Percentiles rank a stretch among this genome's conserved stretches.
phyloP scores from a whole-genome alignment of 2,797 vertebrate species.

The Poeciliopsis turneri region DNA sequence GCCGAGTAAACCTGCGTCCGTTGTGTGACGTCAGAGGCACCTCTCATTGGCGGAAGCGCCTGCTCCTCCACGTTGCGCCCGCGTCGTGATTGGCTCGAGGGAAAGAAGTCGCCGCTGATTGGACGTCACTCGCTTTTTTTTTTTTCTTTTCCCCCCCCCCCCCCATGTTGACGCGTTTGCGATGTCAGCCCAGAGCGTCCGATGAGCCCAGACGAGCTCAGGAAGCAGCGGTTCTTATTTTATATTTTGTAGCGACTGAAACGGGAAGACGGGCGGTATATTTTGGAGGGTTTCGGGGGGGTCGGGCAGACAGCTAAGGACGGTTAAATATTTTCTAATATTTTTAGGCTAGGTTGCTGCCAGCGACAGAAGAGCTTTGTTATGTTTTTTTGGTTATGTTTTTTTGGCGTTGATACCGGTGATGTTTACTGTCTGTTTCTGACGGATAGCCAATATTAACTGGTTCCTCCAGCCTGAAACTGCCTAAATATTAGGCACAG shows the following conservation, averaged over 20 bases:
- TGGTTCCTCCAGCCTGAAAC: slow-evolving; percentile 37
- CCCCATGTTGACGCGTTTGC: slow-evolving; percentile 28
- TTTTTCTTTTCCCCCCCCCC: slow-evolving; percentile 28
- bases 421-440: slow-evolving; percentile 57
- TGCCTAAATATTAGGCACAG: slow-evolving; percentile 60
- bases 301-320: slow-evolving; percentile 16
- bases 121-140: slow-evolving; percentile 32
- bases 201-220: slow-evolving; percentile 58
- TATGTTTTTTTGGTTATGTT: slow-evolving; percentile 42
- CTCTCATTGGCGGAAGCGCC: slow-evolving; percentile 37
- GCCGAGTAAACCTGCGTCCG: slow-evolving; percentile 43
- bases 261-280: neutral
- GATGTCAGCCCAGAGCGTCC: slow-evolving; percentile 52
- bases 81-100: slow-evolving; percentile 48
- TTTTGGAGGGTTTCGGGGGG: neutral
- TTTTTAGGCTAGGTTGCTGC: neutral
- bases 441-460: slow-evolving; percentile 42
- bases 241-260: slow-evolving; percentile 51
- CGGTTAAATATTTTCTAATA: slow-evolving; percentile 11
- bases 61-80: neutral
- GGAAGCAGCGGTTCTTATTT: slow-evolving; percentile 64
- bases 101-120: slow-evolving; percentile 36
- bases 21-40: neutral
- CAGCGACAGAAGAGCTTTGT: slow-evolving; percentile 13
- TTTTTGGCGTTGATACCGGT: slow-evolving; percentile 39